These are phyloP conservation scores for Eudemis profundana DNA, from an alignment of 2,888 invertebrate genomes.

Conservation along the genomic window DNA sequence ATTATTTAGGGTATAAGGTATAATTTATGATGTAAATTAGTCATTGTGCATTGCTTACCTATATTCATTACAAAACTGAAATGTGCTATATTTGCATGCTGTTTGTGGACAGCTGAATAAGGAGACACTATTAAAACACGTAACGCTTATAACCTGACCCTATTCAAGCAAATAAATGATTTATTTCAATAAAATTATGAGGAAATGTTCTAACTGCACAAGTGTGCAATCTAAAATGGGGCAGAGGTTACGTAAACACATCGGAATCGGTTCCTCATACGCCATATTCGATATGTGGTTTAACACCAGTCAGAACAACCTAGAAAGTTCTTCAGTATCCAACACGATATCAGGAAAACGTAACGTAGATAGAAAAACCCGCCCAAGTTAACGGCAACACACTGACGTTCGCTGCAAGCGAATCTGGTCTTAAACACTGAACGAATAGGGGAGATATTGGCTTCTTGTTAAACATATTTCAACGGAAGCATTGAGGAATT, in stretches of 20 bases:
- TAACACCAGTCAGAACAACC: constrained; percentile 31
- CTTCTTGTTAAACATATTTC: constrained; percentile 18
- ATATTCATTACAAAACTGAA: too few species aligned
- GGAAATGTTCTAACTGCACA: background rate
- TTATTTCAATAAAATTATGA: too few species aligned
- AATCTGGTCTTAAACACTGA: background rate
- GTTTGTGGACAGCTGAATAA: too few species aligned
- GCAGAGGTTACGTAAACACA: constrained; percentile 12
- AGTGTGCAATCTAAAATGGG: constrained; percentile 1
- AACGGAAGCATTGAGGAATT: constrained; percentile 31
- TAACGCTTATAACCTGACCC: too few species aligned
- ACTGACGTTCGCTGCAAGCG: constrained; percentile 5
- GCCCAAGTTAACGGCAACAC: constrained; percentile 10
- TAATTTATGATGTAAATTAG: too few species aligned
- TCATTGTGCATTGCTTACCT: too few species aligned
- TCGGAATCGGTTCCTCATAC: constrained; percentile 19
- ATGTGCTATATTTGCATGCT: too few species aligned
- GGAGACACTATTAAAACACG: too few species aligned
- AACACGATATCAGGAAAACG: constrained; percentile 35
- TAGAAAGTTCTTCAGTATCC: constrained; percentile 38
- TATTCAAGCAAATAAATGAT: too few species aligned
- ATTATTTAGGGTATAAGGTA: too few species aligned
- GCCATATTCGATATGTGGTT: constrained; percentile 32
- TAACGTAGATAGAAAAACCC: constrained; percentile 32
- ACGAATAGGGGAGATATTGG: constrained; percentile 11